Evolutionary conservation across 2,797 vertebrate species (phyloP), one percentile per base, ranked within the genome.

Genomic region (Rhynchotus rufescens): DNA sequence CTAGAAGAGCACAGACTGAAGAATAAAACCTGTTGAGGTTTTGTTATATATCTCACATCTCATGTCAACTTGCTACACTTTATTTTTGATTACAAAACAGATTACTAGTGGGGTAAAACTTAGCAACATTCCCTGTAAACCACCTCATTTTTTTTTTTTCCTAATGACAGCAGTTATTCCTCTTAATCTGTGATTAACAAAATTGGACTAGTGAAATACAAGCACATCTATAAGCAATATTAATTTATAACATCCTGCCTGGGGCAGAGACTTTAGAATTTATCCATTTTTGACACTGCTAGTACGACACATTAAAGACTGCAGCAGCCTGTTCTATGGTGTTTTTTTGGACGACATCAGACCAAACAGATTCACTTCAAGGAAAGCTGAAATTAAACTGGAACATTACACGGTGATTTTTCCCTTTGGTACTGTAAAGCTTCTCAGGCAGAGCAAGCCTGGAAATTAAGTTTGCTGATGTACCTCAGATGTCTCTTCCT

Each of bases 1-100:
- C 30, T 49, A 52, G 40, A 75, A 90, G n/a, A 90, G 42, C 32
- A 56, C 32, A 23, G n/a, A 90, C 89, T 89, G 60, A 90, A 83
- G 52, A 12, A 10, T 6, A 32, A 69, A 84, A 47, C 17, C 13
- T 89, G 6, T 22, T 56, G 19, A 23, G 52, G 54, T 56, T 56
- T 54, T 54, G 38, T 15, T 23, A 49, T 40, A 28, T 54, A 78
- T 12, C 7, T 28, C n/a, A 57, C 56, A 75, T 75, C 47, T 65
- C 22, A 59, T 10, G 54, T 56, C 28, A 76, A 68, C 28, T 20
- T 56, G 32, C 38, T 84, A 38, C 15, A 20, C 6, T 16, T 80
- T 25, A 23, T 30, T 80, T 79, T 56, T 38, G 4, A 66, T 38
- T 73, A 76, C 2, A 1, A 44, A 84, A 79, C 6, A 64, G 20